Base-by-base conservation (phyloP, 2,888 invertebrate genomes). In the Scaeva pyrastri region DNA sequence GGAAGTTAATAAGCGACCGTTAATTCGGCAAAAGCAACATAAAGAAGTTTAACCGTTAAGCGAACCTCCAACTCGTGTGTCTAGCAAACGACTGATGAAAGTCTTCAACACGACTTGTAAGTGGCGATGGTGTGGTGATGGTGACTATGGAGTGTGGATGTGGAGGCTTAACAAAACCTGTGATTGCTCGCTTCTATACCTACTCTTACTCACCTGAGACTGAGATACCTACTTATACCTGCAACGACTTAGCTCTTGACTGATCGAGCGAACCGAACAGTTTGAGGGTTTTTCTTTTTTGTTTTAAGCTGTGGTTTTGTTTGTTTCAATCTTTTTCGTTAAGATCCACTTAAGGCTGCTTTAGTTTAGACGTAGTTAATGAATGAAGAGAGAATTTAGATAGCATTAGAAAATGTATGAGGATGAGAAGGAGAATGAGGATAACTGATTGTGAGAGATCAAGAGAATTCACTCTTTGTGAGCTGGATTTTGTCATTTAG, bases 41-140 rank as follows among this genome's bases (percentile, higher is more conserved):
- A 60, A n/a, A n/a, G 1, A 26, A 39, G 41, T 26, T 55, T 26
- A 60, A 76, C 76, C 66, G 48, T 55, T 41, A 55, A 77, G 48
- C 64, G 62, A 81, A 85, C 81, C 85, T 73, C 70, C 62, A 68
- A 70, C 68, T 73, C 76, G 62, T 73, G 70, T 62, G 85, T 76
- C 81, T 81, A 81, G 70, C 70, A 70, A 75, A 58, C 76, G 85
- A 85, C 85, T 85, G 62, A 73, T 85, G 62, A 73, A 45, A 56
- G 55, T 72, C 76, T 72, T 80, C 19, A 85, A 60, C 66, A 31
- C 66, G 68, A 76, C 76, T 77, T 76, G 21, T 14, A 79, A 26
- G 71, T 75, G 21, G 16, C 73, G 36, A 19, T 72, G 48, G 36
- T 72, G n/a, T 75, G 21, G 16, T 77, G 36, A 19, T 72, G 48